Base-by-base conservation (phyloP, 2,113 vertebrate genomes). In the Phalacrocorax pelagicus region DNA sequence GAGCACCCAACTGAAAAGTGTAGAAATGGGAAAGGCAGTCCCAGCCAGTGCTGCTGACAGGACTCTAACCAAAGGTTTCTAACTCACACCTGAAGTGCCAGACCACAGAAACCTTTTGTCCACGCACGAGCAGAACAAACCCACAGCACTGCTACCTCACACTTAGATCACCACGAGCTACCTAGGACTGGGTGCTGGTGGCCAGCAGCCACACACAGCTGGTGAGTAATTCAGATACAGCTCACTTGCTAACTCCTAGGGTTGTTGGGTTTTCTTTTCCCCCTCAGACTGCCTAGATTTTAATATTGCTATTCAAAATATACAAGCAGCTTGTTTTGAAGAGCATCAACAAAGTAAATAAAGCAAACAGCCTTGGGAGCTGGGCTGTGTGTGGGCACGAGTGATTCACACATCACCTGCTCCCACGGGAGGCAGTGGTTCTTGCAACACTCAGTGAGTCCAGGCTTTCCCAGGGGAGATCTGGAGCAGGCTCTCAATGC, bases 81-180 rank as follows among this genome's bases (percentile, higher is more conserved):
- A 46, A 26, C 38, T 55, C 47, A 36, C 29, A 71, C 29, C 40
- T 21, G 21, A 86, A 73, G 54, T 4, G 4, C 9, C 47, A 54
- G 18, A 67, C 52, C 75, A 77, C 30, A 65, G 49, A 69, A 65
- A 71, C 24, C 34, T 86, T 61, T 27, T 3, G 11, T 8, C 38
- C 40, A 24, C 2, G 0, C 12, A 24, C 1, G 1, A 1, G 1
- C 17, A 32, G 81, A 71, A 62, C 36, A 71, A 55, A 55, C 36
- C 44, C 49, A 17, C 2, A 38, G 27, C 9, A 2, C 46, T 61
- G 62, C 73, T 51, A 29, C 67, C 16, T 57, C 24, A 22, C 6
- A 7, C 32, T 34, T 34, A 15, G 15, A 44, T 27, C 57, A 63
- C 30, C 32, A 32, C 27, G 24, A 81, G 52, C n/a, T 16, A 40